A percentile compares a stretch with the other conserved stretches of the same genome.
These are phyloP conservation scores for Zapus hudsonius DNA, from an alignment of 2,113 vertebrate genomes.

Conservation along the genomic window DNA sequence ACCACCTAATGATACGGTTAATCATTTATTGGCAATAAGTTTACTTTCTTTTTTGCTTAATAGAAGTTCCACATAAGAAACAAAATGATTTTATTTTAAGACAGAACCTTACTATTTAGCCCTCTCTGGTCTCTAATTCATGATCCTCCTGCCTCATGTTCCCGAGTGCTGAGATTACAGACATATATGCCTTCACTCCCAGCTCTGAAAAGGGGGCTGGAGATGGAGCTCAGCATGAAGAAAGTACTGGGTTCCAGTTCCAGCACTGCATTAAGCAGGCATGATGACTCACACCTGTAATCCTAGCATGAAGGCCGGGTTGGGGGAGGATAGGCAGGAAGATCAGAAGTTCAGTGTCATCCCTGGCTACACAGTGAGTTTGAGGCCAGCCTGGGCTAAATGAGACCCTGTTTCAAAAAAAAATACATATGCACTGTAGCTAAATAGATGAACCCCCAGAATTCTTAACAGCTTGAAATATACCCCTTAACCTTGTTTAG, in stretches of 20 bases:
- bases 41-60: background rate
- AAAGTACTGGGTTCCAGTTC: too few relatives aligned
- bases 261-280: too few relatives aligned
- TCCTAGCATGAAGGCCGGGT: too few relatives aligned
- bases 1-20: background rate
- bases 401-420: too few relatives aligned
- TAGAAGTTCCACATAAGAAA: background rate
- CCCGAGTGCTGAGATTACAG: background rate
- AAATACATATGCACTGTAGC: background rate
- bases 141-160: background rate
- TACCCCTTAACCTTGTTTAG: background rate
- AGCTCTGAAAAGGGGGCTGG: too few relatives aligned
- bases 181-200: background rate
- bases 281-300: too few relatives aligned
- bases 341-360: too few relatives aligned
- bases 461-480: conserved; percentile 8
- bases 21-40: background rate
- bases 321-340: too few relatives aligned
- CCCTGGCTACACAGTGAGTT: too few relatives aligned
- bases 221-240: too few relatives aligned
- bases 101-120: background rate
- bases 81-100: background rate
- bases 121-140: too few relatives aligned
- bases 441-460: background rate
- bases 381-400: too few relatives aligned